These are phyloP conservation scores for Phaetusa simplex DNA, from an alignment of 2,113 vertebrate genomes.

Conservation along the genomic window DNA sequence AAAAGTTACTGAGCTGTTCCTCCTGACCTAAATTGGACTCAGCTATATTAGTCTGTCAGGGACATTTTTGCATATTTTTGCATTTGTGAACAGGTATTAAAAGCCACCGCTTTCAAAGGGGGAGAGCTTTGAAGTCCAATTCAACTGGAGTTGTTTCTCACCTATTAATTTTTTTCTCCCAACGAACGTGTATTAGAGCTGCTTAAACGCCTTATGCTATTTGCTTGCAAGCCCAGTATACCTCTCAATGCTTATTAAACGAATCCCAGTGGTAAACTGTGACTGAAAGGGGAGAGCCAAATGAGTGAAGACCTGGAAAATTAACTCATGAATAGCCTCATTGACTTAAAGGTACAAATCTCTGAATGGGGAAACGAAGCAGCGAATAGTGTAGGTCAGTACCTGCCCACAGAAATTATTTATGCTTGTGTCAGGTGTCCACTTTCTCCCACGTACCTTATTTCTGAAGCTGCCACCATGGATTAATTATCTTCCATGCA, in stretches of 20 bases:
- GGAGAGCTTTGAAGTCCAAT: not conserved
- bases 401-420: not conserved
- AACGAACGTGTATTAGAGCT: not conserved
- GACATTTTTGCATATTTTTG: not conserved
- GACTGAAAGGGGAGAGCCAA: not conserved
- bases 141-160: not conserved
- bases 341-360: not conserved
- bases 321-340: not conserved
- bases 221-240: not conserved
- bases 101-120: not conserved
- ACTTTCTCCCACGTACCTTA: not conserved
- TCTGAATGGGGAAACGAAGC: not conserved
- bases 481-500: not conserved
- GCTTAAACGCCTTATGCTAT: not conserved
- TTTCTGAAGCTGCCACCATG: not conserved
- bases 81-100: not conserved
- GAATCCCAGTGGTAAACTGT: not conserved
- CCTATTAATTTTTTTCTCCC: not conserved
- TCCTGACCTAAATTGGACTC: not conserved
- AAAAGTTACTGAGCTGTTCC: not conserved
- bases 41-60: not conserved
- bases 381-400: not conserved
- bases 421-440: not conserved
- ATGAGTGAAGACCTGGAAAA: not conserved
- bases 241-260: not conserved